Percentiles rank a stretch among this genome's conserved stretches.
Evolutionary conservation across 2,888 invertebrate genomes (phyloP).

Genomic region (Tupiocoris notatus): DNA sequence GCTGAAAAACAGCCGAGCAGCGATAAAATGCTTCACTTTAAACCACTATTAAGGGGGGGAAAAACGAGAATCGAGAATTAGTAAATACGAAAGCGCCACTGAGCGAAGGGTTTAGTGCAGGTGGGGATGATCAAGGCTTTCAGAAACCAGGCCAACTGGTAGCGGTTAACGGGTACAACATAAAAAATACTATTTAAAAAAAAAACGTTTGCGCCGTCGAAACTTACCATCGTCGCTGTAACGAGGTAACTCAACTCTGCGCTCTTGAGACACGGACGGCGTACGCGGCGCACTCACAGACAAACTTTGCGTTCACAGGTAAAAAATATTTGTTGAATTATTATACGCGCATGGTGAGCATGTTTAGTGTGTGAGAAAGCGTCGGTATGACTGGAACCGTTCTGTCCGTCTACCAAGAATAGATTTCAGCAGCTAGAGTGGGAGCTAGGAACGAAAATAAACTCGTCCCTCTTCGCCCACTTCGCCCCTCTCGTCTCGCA

Average conservation of each 20-base stretch:
- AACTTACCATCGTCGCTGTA: background rate
- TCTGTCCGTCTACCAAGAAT: conserved; percentile 46
- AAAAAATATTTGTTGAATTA: conserved; percentile 16
- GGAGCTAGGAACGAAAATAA: conserved; percentile 47
- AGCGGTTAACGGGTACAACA: too few relatives aligned
- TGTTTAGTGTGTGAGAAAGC: conserved; percentile 41
- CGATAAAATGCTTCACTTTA: too few relatives aligned
- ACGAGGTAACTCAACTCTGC: background rate
- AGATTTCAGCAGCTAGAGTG: conserved; percentile 42
- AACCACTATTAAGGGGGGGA: too few relatives aligned
- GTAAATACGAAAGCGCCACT: too few relatives aligned
- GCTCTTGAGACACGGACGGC: background rate
- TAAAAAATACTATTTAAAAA: too few relatives aligned
- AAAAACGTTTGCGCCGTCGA: too few relatives aligned
- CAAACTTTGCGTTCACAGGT: conserved; percentile 14
- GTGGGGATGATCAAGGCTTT: too few relatives aligned
- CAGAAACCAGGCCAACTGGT: too few relatives aligned
- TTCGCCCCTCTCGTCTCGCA: conserved; percentile 8
- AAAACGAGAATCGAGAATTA: too few relatives aligned
- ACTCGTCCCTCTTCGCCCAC: conserved; percentile 39
- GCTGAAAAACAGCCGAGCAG: too few relatives aligned
- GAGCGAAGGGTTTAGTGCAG: too few relatives aligned
- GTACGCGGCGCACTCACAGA: conserved; percentile 32
- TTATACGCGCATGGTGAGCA: conserved; percentile 32
- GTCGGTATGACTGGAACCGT: conserved; percentile 45